Percentiles rank a stretch among this genome's conserved stretches.
phyloP scores from a whole-genome alignment of 1,140 invertebrate species.

The Drosophila mojavensis region DNA sequence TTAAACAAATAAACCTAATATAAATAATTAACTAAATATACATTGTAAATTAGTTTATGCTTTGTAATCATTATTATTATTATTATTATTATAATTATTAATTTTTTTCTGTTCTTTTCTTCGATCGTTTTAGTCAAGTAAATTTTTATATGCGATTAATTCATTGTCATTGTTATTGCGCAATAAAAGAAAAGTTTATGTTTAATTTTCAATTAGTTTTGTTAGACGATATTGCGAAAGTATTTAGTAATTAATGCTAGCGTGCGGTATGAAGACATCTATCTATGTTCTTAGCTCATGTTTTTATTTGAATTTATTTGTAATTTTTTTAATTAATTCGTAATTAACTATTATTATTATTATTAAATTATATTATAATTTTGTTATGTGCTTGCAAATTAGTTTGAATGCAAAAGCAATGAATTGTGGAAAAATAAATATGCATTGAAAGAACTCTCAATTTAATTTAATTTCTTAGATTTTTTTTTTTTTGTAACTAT shows the following conservation, averaged over 20 bases:
- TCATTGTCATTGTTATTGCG: conserved; percentile 47
- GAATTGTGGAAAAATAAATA: conserved; percentile 68
- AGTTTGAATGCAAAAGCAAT: conserved; percentile 53
- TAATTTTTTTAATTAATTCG: conserved; percentile 76
- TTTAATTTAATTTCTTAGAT: conserved; percentile 13
- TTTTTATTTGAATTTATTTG: conserved; percentile 81
- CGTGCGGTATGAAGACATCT: conserved; percentile 66
- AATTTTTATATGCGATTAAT: conserved; percentile 28
- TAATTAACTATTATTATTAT: conserved; percentile 62
- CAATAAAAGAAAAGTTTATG: conserved; percentile 28
- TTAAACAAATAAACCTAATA: background rate
- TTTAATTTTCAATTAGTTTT: conserved; percentile 52
- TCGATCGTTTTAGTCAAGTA: conserved; percentile 43
- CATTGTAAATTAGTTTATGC: conserved; percentile 22
- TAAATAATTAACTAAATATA: conserved; percentile 2
- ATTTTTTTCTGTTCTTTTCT: conserved; percentile 16
- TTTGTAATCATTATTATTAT: background rate
- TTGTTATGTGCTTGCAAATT: conserved; percentile 79
- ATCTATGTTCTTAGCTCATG: conserved; percentile 67
- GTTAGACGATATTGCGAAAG: conserved; percentile 44
- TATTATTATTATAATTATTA: no score
- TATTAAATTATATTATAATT: conserved; percentile 45
- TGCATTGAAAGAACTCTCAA: conserved; percentile 49
- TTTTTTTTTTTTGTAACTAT: conserved; percentile 25
- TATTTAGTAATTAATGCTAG: conserved; percentile 35